Evolutionary conservation across 2,113 vertebrate species (phyloP).

Genomic region (Lontra canadensis): DNA sequence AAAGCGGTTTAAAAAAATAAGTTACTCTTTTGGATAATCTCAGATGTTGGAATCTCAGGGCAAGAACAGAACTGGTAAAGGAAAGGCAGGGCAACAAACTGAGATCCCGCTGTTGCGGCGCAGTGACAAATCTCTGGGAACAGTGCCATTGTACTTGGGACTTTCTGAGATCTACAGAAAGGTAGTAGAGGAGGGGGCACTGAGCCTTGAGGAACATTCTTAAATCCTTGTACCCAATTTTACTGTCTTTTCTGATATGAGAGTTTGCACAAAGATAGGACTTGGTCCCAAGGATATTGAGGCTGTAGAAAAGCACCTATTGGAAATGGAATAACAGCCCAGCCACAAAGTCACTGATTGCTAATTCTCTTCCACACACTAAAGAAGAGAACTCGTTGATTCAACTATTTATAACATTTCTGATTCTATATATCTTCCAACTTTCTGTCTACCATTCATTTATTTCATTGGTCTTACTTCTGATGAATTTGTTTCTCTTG

Average conservation of each 20-base stretch:
- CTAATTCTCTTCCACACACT: not conserved
- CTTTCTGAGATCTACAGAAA: not conserved
- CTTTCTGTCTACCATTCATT: not conserved
- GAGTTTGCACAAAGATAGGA: not conserved
- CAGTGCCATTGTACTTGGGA: not conserved
- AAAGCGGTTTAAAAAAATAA: not conserved
- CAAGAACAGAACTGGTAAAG: not conserved
- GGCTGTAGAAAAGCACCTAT: not conserved
- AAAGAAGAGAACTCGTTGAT: not conserved
- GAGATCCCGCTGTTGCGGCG: not conserved
- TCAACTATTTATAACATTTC: not conserved
- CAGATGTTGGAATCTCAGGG: not conserved
- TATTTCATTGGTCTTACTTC: not conserved
- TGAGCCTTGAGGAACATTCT: not conserved
- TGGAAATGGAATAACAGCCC: not conserved
- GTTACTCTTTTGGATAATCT: not conserved
- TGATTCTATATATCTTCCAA: not conserved
- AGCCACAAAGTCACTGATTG: not conserved
- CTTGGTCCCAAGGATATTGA: not conserved
- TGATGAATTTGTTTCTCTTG: constrained; percentile 1
- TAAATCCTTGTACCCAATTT: not conserved
- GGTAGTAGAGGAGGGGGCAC: not conserved
- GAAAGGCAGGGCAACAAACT: not conserved
- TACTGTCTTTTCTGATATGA: not conserved
- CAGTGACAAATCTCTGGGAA: too few species aligned